phyloP scores from a whole-genome alignment of 2,797 vertebrate genomes.

The Oreochromis mossambicus region DNA sequence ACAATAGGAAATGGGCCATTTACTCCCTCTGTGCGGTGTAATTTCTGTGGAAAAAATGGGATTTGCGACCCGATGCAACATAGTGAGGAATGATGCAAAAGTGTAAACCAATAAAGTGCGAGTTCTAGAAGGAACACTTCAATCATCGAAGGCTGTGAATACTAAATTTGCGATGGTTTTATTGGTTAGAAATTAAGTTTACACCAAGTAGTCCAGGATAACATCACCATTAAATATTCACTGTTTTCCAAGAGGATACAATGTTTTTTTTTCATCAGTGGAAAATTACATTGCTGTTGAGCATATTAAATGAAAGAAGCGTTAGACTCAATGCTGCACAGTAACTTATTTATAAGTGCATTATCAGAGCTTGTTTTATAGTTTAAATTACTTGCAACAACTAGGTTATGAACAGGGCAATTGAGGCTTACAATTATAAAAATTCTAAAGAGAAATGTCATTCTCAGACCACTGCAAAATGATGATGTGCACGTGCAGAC shows the following conservation, averaged over 20 bases:
- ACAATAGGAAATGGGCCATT: neutral
- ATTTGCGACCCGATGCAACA: neutral
- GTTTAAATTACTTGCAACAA: neutral
- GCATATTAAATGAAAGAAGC: neutral
- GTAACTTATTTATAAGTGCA: neutral
- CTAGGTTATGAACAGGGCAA: neutral
- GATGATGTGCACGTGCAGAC: neutral
- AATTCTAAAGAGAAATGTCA: neutral
- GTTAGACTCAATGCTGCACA: neutral
- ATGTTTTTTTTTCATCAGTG: neutral
- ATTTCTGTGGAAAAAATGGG: neutral
- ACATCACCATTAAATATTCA: neutral
- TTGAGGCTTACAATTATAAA: neutral
- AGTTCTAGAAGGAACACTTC: neutral
- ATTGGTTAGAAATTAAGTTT: conserved; percentile 7
- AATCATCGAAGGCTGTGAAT: neutral
- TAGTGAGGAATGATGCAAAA: neutral
- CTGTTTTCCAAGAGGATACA: neutral
- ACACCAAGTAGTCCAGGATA: neutral
- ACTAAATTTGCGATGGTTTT: conserved; percentile 1
- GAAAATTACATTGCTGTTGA: neutral
- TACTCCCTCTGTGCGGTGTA: neutral
- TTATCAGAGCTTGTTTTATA: neutral
- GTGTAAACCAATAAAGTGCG: neutral
- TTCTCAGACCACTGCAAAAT: neutral